phyloP scores from a whole-genome alignment of 2,888 invertebrate genomes.

The Polydesmus complanatus region DNA sequence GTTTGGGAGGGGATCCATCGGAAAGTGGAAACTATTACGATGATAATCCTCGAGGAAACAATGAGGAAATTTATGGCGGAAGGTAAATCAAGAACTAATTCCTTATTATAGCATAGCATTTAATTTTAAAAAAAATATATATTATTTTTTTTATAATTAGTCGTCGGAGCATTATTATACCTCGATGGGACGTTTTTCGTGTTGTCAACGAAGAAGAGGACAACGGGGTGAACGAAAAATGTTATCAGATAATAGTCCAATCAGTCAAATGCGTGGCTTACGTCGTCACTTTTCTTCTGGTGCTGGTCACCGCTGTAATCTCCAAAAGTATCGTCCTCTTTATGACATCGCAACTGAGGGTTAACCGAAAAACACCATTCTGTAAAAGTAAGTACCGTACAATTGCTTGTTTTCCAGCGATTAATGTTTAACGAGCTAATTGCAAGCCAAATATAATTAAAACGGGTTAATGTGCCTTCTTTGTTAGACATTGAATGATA shows the following conservation, averaged over 20 bases:
- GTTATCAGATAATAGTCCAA: conserved; percentile 47
- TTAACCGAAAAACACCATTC: conserved; percentile 56
- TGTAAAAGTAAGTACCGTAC: conserved; percentile 54
- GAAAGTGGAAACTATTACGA: conserved; percentile 43
- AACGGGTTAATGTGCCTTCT: no score
- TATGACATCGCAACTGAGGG: conserved; percentile 77
- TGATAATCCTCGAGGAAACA: conserved; percentile 67
- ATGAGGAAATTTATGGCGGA: conserved; percentile 73
- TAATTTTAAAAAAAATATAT: background rate
- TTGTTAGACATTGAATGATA: no score
- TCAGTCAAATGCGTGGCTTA: conserved; percentile 52
- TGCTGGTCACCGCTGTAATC: conserved; percentile 68
- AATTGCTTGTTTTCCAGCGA: no score
- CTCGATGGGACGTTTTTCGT: conserved; percentile 69
- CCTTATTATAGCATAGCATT: background rate
- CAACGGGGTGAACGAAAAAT: conserved; percentile 55
- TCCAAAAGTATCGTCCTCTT: conserved; percentile 78
- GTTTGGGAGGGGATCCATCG: background rate
- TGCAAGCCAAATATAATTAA: no score
- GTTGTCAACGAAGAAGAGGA: conserved; percentile 49
- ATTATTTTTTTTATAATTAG: conserved; percentile 29
- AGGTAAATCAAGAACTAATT: conserved; percentile 46
- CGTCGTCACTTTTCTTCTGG: conserved; percentile 66
- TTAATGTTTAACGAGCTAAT: no score
- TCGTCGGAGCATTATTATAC: conserved; percentile 37